phyloP scores from a whole-genome alignment of 2,797 vertebrate genomes.

The Peromyscus attwateri region DNA sequence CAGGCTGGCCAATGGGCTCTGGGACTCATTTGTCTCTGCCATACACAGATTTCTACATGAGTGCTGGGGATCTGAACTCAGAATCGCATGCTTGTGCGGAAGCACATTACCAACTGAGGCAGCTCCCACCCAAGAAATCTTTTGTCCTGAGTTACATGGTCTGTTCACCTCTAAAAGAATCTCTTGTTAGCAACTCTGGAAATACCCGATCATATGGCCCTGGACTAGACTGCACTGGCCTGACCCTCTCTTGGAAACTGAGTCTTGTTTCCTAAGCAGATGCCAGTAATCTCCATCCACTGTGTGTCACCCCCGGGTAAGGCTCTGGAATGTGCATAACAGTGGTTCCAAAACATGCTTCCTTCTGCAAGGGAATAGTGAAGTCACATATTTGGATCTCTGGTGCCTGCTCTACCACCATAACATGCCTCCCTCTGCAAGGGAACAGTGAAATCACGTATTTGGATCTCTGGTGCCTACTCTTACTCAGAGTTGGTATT shows the following conservation, averaged over 20 bases:
- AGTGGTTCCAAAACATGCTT: too few species aligned
- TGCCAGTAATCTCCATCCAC: neutral
- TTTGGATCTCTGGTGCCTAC: neutral
- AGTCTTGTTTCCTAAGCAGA: neutral
- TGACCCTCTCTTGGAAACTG: neutral
- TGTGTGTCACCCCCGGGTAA: neutral
- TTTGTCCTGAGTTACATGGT: neutral
- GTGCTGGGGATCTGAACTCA: neutral
- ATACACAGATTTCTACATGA: neutral
- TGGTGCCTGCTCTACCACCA: neutral
- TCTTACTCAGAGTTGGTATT: neutral
- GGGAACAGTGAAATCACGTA: neutral
- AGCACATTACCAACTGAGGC: neutral
- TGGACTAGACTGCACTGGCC: too few species aligned
- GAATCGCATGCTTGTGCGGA: neutral
- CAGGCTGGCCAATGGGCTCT: neutral
- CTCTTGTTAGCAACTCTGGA: neutral
- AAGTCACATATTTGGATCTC: neutral
- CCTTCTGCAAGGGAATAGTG: too few species aligned
- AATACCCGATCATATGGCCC: fast-evolving
- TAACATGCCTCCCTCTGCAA: too few species aligned
- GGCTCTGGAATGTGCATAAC: neutral
- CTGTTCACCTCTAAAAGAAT: neutral
- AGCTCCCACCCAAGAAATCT: neutral
- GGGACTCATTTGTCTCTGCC: neutral